These are phyloP conservation scores for Lucilia sericata DNA, from an alignment of 1,140 invertebrate species.

Conservation along the genomic window DNA sequence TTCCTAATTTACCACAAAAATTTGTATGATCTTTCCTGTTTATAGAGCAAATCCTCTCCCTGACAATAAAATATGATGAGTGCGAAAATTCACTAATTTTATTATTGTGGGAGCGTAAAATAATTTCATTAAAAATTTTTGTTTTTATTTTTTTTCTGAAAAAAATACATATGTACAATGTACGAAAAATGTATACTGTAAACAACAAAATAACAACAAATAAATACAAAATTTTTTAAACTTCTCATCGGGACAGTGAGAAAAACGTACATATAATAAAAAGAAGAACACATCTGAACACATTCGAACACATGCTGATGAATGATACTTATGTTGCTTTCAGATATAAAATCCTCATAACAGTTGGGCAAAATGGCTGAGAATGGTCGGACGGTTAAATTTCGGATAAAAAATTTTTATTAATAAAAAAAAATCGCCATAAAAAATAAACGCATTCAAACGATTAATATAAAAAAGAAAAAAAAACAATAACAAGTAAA, in stretches of 20 bases:
- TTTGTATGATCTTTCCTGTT: not conserved
- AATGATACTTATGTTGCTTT: not conserved
- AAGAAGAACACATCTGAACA: not conserved
- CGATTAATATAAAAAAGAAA: not conserved
- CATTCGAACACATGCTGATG: slow-evolving; percentile 8
- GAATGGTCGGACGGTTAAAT: slow-evolving; percentile 21
- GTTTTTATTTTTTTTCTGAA: not conserved
- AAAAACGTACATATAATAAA: not conserved
- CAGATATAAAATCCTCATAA: not conserved
- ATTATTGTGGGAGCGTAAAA: slow-evolving; percentile 15
- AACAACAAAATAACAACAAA: not conserved
- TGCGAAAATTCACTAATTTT: not conserved
- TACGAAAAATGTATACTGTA: not conserved
- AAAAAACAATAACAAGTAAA: not conserved
- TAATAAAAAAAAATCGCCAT: too few species aligned
- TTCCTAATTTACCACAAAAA: too few species aligned
- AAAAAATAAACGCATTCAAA: slow-evolving; percentile 21
- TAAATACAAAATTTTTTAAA: not conserved
- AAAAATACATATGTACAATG: not conserved
- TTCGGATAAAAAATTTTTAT: slow-evolving; percentile 5
- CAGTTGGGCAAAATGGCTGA: slow-evolving; percentile 35
- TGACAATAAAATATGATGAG: not conserved
- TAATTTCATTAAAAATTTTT: not conserved
- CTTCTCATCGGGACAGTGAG: not conserved
- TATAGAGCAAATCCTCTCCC: not conserved